Percentiles rank a stretch among this genome's conserved stretches.
phyloP scores from a whole-genome alignment of 2,113 vertebrate species.

The Machaerirhynchus nigripectus region DNA sequence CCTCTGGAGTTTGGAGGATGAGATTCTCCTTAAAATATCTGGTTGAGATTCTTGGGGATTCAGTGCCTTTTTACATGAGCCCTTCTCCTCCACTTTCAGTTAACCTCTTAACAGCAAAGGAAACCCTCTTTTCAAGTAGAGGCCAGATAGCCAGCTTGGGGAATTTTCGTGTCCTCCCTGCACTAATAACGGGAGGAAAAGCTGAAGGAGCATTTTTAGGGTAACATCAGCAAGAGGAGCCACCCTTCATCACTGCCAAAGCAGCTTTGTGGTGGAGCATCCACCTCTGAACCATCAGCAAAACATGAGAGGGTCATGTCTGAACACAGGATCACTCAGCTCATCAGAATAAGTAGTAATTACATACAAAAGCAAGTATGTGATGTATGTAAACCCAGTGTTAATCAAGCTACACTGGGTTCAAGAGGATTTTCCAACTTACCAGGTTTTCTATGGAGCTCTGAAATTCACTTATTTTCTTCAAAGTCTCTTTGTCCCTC shows the following conservation, averaged over 20 bases:
- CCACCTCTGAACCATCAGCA: background rate
- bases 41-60: background rate
- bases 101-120: background rate
- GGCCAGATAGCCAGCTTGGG: background rate
- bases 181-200: background rate
- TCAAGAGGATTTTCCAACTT: constrained; percentile 37
- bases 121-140: background rate
- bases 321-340: background rate
- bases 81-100: background rate
- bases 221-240: background rate
- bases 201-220: background rate
- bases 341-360: background rate
- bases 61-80: accelerated
- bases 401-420: background rate
- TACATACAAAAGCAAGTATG: background rate
- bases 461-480: constrained; percentile 98
- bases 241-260: background rate
- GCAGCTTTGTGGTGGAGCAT: background rate
- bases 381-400: no score
- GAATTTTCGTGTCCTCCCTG: background rate
- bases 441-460: constrained; percentile 96
- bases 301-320: background rate
- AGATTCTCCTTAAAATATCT: background rate
- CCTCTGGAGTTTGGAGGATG: background rate
- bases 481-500: constrained; percentile 95